Evolutionary conservation across 1,140 invertebrate genomes (phyloP).

Genomic region (Oscheius sp.): DNA sequence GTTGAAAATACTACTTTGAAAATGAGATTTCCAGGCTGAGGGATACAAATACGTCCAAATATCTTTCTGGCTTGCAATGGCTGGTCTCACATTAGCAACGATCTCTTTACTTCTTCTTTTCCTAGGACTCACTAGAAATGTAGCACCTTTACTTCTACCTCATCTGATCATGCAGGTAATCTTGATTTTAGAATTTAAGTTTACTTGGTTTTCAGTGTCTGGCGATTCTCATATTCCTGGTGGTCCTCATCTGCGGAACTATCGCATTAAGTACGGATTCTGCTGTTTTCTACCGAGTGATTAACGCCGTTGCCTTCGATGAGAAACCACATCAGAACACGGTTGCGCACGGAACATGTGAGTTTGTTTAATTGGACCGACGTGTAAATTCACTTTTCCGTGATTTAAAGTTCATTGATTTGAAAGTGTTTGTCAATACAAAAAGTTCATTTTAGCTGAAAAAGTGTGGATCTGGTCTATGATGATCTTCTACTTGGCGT

Average conservation of each 20-base stretch:
- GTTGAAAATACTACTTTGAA: not conserved
- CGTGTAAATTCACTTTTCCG: too few species aligned
- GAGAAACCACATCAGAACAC: conserved; percentile 43
- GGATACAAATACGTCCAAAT: conserved; percentile 45
- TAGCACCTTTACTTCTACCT: conserved; percentile 50
- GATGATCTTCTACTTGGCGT: conserved; percentile 47
- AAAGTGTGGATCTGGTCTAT: conserved; percentile 26
- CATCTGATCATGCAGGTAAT: conserved; percentile 56
- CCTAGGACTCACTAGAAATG: conserved; percentile 49
- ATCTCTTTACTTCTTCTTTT: conserved; percentile 46
- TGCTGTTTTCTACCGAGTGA: conserved; percentile 52
- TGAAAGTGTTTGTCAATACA: too few species aligned
- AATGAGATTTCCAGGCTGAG: conserved; percentile 9
- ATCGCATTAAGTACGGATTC: conserved; percentile 53
- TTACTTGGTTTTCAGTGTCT: conserved; percentile 44
- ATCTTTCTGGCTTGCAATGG: conserved; percentile 44
- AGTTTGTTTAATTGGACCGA: not conserved
- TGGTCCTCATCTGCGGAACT: conserved; percentile 47
- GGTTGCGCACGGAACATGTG: conserved; percentile 34
- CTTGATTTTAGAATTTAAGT: conserved; percentile 10
- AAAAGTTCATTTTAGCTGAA: conserved; percentile 10
- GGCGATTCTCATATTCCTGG: conserved; percentile 45
- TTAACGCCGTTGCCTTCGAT: conserved; percentile 54
- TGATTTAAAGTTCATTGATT: too few species aligned
- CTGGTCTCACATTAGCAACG: conserved; percentile 43